These are phyloP conservation scores for Mesorhabditis spiculigera DNA, from an alignment of 2,888 invertebrate species.

Conservation along the genomic window DNA sequence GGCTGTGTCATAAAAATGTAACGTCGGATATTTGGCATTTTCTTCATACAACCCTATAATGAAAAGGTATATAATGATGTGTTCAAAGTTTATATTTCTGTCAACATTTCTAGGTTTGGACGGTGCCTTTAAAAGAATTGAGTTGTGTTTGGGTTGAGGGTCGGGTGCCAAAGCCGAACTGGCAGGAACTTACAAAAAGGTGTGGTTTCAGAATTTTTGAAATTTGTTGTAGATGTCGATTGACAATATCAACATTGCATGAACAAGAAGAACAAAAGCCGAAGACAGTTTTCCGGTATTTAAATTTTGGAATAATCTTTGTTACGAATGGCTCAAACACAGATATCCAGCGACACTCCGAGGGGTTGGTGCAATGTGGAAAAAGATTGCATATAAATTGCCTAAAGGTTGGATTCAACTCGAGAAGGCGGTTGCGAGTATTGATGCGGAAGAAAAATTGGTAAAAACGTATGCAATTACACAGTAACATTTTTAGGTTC, in stretches of 20 bases:
- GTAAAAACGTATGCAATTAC: constrained; percentile 10
- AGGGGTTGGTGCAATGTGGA: constrained; percentile 43
- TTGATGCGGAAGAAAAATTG: constrained; percentile 27
- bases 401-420: constrained; percentile 29
- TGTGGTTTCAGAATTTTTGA: not conserved
- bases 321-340: not conserved
- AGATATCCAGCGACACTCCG: constrained; percentile 37
- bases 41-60: constrained; percentile 48
- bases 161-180: constrained; percentile 37
- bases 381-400: constrained; percentile 20
- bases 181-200: constrained; percentile 16
- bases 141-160: constrained; percentile 39
- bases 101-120: constrained; percentile 38
- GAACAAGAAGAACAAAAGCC: not conserved
- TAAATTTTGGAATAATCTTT: no score
- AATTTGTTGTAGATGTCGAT: not conserved
- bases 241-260: not conserved
- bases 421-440: constrained; percentile 19
- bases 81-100: not conserved
- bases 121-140: constrained; percentile 36
- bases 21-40: not conserved
- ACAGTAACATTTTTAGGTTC: constrained; percentile 10
- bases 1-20: not conserved
- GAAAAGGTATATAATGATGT: constrained; percentile 35
- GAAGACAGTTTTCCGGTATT: not conserved